phyloP scores from a whole-genome alignment of 2,113 vertebrate species.

The Tragelaphus buxtoni region DNA sequence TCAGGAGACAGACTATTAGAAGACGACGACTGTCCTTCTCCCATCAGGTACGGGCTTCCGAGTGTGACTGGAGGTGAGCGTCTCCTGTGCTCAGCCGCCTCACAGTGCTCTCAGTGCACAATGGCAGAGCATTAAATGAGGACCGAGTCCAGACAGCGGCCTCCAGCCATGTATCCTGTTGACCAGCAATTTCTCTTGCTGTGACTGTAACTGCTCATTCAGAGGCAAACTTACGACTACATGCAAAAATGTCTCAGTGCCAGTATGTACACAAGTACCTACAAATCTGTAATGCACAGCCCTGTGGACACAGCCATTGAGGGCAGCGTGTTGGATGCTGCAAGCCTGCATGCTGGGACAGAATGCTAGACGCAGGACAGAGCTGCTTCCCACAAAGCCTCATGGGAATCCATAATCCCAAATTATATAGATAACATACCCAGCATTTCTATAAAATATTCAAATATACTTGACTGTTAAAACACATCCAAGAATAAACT shows the following conservation, averaged over 20 bases:
- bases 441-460: background rate
- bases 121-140: background rate
- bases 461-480: background rate
- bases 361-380: background rate
- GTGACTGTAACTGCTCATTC: background rate
- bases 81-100: background rate
- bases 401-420: background rate
- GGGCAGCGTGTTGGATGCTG: background rate
- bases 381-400: background rate
- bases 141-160: background rate
- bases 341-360: background rate
- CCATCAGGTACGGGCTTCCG: background rate
- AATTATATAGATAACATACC: background rate
- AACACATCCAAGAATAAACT: background rate
- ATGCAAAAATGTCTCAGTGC: background rate
- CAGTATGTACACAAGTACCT: background rate
- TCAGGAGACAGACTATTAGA: background rate
- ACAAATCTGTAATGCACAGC: background rate
- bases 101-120: too few relatives aligned
- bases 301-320: accelerated
- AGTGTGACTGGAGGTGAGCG: background rate
- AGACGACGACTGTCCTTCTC: background rate
- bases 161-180: background rate
- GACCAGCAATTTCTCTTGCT: background rate
- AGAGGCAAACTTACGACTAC: background rate